Evolutionary conservation across 2,113 vertebrate genomes (phyloP).

Genomic region (Malurus cyaneus): DNA sequence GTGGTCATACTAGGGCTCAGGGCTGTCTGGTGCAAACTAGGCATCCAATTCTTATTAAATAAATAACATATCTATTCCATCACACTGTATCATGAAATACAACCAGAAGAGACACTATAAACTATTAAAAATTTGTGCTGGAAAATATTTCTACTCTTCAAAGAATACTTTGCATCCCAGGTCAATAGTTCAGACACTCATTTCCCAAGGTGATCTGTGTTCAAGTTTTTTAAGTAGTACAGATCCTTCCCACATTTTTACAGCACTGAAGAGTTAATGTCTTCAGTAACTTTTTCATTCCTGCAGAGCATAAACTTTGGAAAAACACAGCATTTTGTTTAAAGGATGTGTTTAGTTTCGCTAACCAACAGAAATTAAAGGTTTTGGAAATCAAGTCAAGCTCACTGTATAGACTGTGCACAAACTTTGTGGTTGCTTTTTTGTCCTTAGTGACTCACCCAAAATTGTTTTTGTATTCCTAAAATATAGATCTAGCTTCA

Average conservation of each 20-base stretch:
- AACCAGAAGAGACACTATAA: not conserved
- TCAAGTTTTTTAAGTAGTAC: not conserved
- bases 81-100: not conserved
- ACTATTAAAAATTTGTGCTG: not conserved
- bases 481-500: constrained; percentile 66
- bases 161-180: not conserved
- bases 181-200: not conserved
- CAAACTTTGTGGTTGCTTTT: constrained; percentile 61
- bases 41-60: not conserved
- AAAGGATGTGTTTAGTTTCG: constrained; percentile 55
- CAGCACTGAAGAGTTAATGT: not conserved
- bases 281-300: not conserved
- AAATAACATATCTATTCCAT: not conserved
- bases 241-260: not conserved
- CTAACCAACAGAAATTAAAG: constrained; percentile 70
- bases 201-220: not conserved
- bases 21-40: not conserved
- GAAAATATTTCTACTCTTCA: not conserved
- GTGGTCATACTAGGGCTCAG: not conserved
- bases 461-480: constrained; percentile 54
- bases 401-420: constrained; percentile 48
- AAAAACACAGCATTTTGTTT: constrained; percentile 42
- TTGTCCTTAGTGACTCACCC: constrained; percentile 59
- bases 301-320: not conserved
- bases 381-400: constrained; percentile 54